Conservation (phyloP, 2,888 invertebrate genomes). For the Strigamia transsilvanica region DNA sequence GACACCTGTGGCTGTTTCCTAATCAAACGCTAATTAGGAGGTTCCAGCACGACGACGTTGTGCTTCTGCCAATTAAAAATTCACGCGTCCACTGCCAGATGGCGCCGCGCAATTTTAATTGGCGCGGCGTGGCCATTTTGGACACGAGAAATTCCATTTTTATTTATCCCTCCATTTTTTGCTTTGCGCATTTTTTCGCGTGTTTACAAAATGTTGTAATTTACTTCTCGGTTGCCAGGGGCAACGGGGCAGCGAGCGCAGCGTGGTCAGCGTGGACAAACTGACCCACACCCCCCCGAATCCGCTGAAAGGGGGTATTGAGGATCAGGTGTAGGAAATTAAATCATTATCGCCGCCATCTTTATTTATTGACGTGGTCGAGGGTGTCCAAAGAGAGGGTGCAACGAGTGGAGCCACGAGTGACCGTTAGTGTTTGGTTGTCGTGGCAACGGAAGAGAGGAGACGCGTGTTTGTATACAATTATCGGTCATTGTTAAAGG, state of each 20-base stretch:
- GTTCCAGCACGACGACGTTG: constrained; percentile 40
- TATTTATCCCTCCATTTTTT: not conserved
- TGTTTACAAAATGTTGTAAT: not conserved
- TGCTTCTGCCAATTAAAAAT: constrained; percentile 49
- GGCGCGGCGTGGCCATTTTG: constrained; percentile 6
- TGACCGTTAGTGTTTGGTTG: constrained; percentile 48
- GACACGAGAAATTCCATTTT: not conserved
- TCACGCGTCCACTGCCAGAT: constrained; percentile 48
- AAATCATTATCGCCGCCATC: constrained; percentile 48
- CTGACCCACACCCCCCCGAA: not conserved
- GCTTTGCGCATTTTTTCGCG: not conserved
- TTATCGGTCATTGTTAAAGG: constrained; percentile 47
- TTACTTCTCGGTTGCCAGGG: not conserved
- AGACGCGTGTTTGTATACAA: constrained; percentile 43
- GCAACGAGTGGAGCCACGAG: constrained; percentile 29
- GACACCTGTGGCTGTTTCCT: constrained; percentile 43
- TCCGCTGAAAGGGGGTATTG: not conserved
- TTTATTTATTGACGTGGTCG: constrained; percentile 35
- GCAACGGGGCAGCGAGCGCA: not conserved
- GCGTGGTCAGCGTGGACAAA: too few species aligned
- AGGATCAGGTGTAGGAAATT: constrained; percentile 48
- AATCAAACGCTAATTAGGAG: constrained; percentile 45
- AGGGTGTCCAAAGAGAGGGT: constrained; percentile 27
- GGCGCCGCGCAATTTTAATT: constrained; percentile 41
- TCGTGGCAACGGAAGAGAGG: constrained; percentile 40